These are phyloP conservation scores for Laupala kohalensis DNA, from an alignment of 1,140 invertebrate genomes.

Conservation along the genomic window DNA sequence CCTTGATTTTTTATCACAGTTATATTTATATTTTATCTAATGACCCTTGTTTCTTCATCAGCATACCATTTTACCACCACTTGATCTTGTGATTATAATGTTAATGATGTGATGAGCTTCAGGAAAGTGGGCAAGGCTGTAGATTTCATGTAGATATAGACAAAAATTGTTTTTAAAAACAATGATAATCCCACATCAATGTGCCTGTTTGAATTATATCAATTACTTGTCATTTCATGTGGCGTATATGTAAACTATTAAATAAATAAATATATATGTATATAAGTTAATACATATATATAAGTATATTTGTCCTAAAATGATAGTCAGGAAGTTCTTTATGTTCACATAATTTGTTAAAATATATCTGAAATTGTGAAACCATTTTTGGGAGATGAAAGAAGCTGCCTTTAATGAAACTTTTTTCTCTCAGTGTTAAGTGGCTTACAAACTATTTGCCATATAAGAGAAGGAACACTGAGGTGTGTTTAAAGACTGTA, in stretches of 20 bases:
- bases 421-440: background rate
- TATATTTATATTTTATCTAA: background rate
- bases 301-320: background rate
- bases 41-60: background rate
- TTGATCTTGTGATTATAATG: background rate
- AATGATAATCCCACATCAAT: background rate
- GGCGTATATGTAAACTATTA: background rate
- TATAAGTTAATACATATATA: background rate
- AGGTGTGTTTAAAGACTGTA: background rate
- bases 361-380: background rate
- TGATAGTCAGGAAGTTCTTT: background rate
- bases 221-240: background rate
- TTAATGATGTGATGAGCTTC: background rate
- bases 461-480: background rate
- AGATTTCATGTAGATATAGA: background rate
- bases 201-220: background rate
- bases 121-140: background rate
- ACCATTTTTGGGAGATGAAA: background rate
- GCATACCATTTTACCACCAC: background rate
- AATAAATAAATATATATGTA: background rate
- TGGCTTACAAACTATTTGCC: background rate
- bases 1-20: background rate
- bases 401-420: background rate
- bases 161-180: background rate
- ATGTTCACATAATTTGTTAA: background rate